A percentile compares a stretch with the other conserved stretches of the same genome.
These are phyloP conservation scores for Caenorhabditis japonica DNA, from an alignment of 2,888 invertebrate species.

Conservation along the genomic window DNA sequence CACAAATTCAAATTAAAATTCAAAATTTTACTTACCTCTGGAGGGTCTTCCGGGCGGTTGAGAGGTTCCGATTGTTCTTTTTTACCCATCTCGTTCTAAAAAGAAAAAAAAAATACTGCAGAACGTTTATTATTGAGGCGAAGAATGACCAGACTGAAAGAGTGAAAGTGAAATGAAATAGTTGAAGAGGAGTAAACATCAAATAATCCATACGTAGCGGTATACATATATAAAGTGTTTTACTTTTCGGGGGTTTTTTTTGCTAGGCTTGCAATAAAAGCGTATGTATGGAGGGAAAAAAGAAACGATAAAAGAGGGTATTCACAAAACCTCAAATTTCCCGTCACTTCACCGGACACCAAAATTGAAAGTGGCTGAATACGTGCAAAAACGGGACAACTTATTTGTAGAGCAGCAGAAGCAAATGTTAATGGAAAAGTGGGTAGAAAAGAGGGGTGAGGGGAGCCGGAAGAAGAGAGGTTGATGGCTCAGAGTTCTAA, in stretches of 20 bases:
- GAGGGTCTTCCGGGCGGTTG: constrained; percentile 33
- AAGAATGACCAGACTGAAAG: constrained; percentile 6
- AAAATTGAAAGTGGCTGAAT: neutral
- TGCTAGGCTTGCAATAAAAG: too few relatives aligned
- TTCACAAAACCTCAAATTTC: constrained; percentile 9
- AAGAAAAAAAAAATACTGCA: neutral
- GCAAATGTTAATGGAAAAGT: constrained; percentile 41
- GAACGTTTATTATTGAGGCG: neutral
- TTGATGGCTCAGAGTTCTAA: constrained; percentile 33
- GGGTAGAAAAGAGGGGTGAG: constrained; percentile 21
- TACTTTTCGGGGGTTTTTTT: too few relatives aligned
- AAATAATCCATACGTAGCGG: constrained; percentile 22
- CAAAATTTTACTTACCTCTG: constrained; percentile 18
- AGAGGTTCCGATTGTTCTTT: constrained; percentile 48
- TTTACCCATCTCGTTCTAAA: constrained; percentile 38
- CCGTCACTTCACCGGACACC: neutral
- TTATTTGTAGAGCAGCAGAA: constrained; percentile 23
- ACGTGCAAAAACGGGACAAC: constrained; percentile 25
- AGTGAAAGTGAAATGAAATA: constrained; percentile 16
- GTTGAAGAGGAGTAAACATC: constrained; percentile 25
- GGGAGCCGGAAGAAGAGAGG: constrained; percentile 3
- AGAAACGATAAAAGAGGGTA: neutral
- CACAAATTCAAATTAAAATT: too few relatives aligned
- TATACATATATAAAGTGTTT: too few relatives aligned
- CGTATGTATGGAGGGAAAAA: too few relatives aligned